Base-by-base conservation (phyloP, 2,888 invertebrate species). In the Apamea crenata region DNA sequence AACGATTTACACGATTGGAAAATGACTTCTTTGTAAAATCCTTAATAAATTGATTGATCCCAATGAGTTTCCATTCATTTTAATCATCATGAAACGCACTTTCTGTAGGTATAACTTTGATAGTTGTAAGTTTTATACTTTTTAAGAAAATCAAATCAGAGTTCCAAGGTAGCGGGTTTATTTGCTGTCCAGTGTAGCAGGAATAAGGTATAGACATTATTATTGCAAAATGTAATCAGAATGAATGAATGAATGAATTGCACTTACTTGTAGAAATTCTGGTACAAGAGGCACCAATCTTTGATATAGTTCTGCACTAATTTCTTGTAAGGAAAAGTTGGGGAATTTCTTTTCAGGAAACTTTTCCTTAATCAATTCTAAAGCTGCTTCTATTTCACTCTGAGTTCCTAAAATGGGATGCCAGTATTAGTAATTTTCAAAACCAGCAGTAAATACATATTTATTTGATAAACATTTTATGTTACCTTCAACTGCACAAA, bases 271-370 rank as follows among this genome's bases (percentile, higher is more conserved):
- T 90, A 97, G 95, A 92, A 97, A 97, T 89, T 97, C 97, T 85
- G 97, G 97, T 87, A 97, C 94, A 84, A 96, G 92, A 87, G 96
- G 96, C 92, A 95, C 93, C 91, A 97, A 92, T 94, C 95, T 94
- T 94, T 96, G 94, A 95, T 96, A 97, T 88, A 97, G 92, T 90
- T 97, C 97, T 87, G 97, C 96, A 93, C 96, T 97, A 88, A 97
- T 97, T 94, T 97, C 97, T 93, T 97, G 95, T 86, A 99, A 97
- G 74, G 98, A 98, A 82, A 99, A 97, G 87, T 98, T 97, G 0
- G 99, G 98, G 95, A 98, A 99, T 89, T 98, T 97, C 91, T 98
- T 98, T 88, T 97, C 95, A 12, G 99, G 99, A 93, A 99, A 98
- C 94, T 98, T 98, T 87, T 98, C 98, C 90, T 98, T 97, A 88